phyloP scores from a whole-genome alignment of 1,140 invertebrate genomes.

The Aphelenchoides fujianensis region DNA sequence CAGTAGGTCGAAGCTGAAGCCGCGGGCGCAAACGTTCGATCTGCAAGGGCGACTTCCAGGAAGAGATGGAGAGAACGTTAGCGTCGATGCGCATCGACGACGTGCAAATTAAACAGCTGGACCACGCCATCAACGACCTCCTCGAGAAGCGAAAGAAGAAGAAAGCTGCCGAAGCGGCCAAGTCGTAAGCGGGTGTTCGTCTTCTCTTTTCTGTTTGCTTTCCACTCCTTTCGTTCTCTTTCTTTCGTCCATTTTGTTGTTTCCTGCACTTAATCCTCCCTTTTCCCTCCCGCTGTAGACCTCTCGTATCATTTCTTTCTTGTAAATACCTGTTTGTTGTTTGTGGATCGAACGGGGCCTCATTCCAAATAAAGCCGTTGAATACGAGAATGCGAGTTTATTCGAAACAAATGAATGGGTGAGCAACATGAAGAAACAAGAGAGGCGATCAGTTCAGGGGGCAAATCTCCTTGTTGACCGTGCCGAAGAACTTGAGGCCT shows the following conservation, averaged over 20 bases:
- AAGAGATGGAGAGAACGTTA: conserved; percentile 94
- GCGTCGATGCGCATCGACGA: conserved; percentile 92
- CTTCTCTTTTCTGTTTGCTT: no score
- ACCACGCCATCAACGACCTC: conserved; percentile 53
- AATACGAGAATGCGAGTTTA: not conserved
- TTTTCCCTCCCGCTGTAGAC: not conserved
- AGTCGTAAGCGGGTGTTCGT: not conserved
- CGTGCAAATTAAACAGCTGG: conserved; percentile 59
- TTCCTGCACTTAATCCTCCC: not conserved
- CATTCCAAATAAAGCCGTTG: conserved; percentile 6
- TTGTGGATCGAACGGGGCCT: no score
- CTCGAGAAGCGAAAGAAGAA: conserved; percentile 36
- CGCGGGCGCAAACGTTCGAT: not conserved
- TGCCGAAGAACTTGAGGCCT: conserved; percentile 35
- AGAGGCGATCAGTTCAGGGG: conserved; percentile 35
- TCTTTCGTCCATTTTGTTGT: not conserved
- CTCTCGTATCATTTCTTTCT: not conserved
- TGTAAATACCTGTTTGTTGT: no score
- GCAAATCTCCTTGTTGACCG: conserved; percentile 33
- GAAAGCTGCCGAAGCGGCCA: conserved; percentile 21
- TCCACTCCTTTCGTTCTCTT: not conserved
- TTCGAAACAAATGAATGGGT: not conserved
- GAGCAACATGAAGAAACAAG: not conserved
- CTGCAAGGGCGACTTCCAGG: conserved; percentile 68
- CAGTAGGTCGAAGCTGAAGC: conserved; percentile 43